phyloP scores from a whole-genome alignment of 92 coral and sea anemone genomes.

The Epizoanthus illoricatus region DNA sequence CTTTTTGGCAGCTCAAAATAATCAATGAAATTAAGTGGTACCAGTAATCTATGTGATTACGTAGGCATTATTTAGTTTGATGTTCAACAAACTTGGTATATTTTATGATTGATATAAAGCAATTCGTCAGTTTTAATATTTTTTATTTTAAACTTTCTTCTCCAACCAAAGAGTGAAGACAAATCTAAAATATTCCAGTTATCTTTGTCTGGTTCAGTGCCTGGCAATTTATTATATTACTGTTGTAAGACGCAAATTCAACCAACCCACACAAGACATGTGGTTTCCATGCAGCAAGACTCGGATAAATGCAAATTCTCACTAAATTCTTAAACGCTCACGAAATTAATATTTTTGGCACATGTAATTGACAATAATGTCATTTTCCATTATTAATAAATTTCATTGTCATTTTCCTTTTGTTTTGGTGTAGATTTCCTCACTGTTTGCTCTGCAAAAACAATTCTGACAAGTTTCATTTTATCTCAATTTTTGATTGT shows the following conservation, averaged over 20 bases:
- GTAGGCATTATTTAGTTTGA: background rate
- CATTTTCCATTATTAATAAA: conserved; percentile 2
- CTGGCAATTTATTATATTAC: background rate
- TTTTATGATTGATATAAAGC: too few relatives aligned
- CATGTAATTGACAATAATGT: background rate
- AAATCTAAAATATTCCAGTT: background rate
- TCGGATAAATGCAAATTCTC: background rate
- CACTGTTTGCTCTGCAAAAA: conserved; percentile 1
- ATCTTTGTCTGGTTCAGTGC: background rate
- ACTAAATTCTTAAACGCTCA: conserved; percentile 1
- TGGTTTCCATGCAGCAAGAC: conserved; percentile 22
- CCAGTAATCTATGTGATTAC: background rate
- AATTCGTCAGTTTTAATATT: too few relatives aligned
- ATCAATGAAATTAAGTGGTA: too few relatives aligned
- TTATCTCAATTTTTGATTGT: background rate
- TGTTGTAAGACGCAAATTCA: background rate
- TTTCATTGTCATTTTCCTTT: background rate
- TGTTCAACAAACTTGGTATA: background rate
- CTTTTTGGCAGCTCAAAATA: too few relatives aligned
- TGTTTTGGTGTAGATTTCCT: conserved; percentile 12
- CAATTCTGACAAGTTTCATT: background rate
- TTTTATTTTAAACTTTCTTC: too few relatives aligned
- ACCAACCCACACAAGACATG: background rate
- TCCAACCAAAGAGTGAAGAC: too few relatives aligned
- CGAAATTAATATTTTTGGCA: conserved; percentile 9